Evolutionary conservation across 2,888 invertebrate species (phyloP), one percentile per base, ranked within the genome.

Genomic region (Nycteola revayana): DNA sequence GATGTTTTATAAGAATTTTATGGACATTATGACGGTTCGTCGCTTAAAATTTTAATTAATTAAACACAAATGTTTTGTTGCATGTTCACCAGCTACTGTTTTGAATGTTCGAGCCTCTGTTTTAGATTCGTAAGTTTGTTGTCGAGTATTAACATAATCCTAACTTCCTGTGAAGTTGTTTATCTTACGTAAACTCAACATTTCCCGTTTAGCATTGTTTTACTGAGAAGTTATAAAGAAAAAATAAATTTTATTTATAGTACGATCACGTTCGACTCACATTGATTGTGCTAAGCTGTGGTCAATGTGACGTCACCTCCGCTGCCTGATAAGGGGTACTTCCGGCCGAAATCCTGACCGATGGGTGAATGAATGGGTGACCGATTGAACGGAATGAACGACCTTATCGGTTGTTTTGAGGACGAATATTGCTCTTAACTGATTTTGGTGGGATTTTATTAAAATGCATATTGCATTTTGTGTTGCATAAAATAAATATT

Each of bases 311-410:
- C 84, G 86, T 87, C 85, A 87, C 70, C 73, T 84, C 85, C 84
- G 78, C 53, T 61, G 68, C 79, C 73, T 78, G 86, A 86, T 86
- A 87, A 86, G 85, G 82, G 57, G 59, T 60, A 73, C 80, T 86
- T 86, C 87, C 86, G 85, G 78, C 73, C 74, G 52, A 77, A 80
- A 78, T 81, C 79, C 82, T 74, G 60, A 63, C 51, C 49, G 44
- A 42, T 50, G 56, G 31, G 25, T 68, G 74, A 68, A 58, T 66
- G 66, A 66, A 54, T 64, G 65, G 61, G 45, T 62, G 69, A 70
- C 67, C 62, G 60, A 60, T 42, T 57, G 49, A 61, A 63, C 56
- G 62, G 44, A 49, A 48, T 33, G 49, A 42, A 39, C 59, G 64
- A 63, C 73, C 74, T 73, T 72, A 69, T 64, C 45, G 44, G 41